Evolutionary conservation across 1,140 invertebrate genomes (phyloP), one percentile per base, ranked within the genome.

Genomic region (Brevipalpus yothersi): DNA sequence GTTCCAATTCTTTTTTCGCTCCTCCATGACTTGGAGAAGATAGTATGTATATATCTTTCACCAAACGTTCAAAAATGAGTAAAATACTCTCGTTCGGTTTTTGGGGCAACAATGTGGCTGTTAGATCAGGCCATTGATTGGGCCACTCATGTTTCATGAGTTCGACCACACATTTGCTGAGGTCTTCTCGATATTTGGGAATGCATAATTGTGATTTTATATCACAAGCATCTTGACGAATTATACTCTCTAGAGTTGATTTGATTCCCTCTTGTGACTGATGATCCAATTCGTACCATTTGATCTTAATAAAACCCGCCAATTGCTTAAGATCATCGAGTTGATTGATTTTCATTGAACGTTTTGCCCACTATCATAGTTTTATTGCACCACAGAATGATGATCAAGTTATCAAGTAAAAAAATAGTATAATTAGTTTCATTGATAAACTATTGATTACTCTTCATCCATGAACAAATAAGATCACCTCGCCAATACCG

Each of bases 111-210:
- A 21, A 41, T 43, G 61, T n/a, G 39, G n/a, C n/a, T 41, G n/a
- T 60, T 13, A 94, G 68, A 1, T 80, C 80, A 0, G 86, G 83
- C 89, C 89, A 94, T 60, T 92, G 86, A 68, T 93, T 89, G 0
- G 90, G 89, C 90, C 89, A 94, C 69, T 92, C 87, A 15, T 88
- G 72, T 69, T 93, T 93, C 13, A 90, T 83, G 80, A 93, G 89
- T 73, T 94, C 90, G 1, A 93, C 88, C 60, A 92, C 78, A 17
- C 92, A 81, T 53, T 86, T 73, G 17, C 86, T 85, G 12, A 92
- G 69, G 8, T 80, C 86, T 73, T 90, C 85, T 70, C 91, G 41
- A n/a, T n/a, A n/a, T n/a, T n/a, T n/a, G n/a, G n/a, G n/a, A n/a
- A n/a, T n/a, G 42, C 41, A 9, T 8, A 49, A 15, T 49, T 49